Evolutionary conservation across 2,797 vertebrate species (phyloP).

Genomic region (Delichon dasypus): DNA sequence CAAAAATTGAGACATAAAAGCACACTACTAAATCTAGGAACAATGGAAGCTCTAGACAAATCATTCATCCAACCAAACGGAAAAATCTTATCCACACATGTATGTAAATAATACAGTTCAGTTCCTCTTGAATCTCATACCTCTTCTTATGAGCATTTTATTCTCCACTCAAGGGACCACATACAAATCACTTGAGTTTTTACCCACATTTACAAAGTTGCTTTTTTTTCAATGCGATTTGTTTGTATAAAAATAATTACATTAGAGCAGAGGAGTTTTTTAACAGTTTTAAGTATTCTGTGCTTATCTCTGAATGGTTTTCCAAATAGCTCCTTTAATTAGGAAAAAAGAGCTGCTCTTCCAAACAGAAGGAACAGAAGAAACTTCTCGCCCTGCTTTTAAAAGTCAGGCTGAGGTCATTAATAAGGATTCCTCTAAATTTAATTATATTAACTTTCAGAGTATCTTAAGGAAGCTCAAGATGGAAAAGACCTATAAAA

Average conservation of each 20-base stretch:
- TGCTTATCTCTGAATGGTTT: neutral
- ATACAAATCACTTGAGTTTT: neutral
- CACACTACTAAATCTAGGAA: conserved; percentile 1
- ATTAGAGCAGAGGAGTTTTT: neutral
- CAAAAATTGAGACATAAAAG: conserved; percentile 14
- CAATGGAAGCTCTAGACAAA: neutral
- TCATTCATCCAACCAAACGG: neutral
- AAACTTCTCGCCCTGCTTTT: neutral
- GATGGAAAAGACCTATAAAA: conserved; percentile 70
- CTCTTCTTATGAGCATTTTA: neutral
- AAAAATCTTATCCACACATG: neutral
- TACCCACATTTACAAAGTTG: neutral
- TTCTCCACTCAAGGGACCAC: neutral
- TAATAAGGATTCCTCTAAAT: neutral
- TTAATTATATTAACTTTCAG: neutral
- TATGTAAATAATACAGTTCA: neutral
- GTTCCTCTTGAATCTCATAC: neutral
- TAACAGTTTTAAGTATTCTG: neutral
- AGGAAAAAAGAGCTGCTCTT: neutral
- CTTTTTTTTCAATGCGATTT: neutral
- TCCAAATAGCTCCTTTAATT: neutral
- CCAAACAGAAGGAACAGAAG: neutral
- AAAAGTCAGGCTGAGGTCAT: neutral
- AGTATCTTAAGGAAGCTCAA: conserved; percentile 23
- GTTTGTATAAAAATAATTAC: neutral